phyloP scores from a whole-genome alignment of 2,113 vertebrate genomes.

The Neoarius graeffei region DNA sequence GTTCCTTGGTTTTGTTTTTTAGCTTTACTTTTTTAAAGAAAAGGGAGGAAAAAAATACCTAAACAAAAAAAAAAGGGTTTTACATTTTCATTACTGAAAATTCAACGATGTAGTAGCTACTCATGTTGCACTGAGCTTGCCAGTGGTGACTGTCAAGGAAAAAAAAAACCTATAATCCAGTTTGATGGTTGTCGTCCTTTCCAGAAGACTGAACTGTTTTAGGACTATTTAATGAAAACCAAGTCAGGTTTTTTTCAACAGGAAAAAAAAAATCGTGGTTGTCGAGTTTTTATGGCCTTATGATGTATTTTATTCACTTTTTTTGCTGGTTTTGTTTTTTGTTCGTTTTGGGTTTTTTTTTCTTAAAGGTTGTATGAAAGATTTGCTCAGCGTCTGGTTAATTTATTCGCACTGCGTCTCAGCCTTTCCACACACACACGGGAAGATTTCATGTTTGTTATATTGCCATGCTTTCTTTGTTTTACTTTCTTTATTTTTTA shows the following conservation, averaged over 20 bases:
- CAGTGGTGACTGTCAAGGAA: conserved; percentile 90
- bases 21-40: conserved; percentile 85
- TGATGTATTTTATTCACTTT: conserved; percentile 72
- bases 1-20: conserved; percentile 50
- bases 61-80: conserved; percentile 86
- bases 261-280: conserved; percentile 78
- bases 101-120: conserved; percentile 89
- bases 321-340: conserved; percentile 54
- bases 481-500: conserved; percentile 81
- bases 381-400: conserved; percentile 92
- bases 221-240: conserved; percentile 97
- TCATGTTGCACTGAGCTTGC: conserved; percentile 98
- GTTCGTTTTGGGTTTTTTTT: conserved; percentile 79
- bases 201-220: conserved; percentile 97
- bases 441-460: conserved; percentile 93
- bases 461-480: conserved; percentile 92
- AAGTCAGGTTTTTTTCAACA: conserved; percentile 82
- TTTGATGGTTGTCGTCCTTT: conserved; percentile 89
- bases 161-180: conserved; percentile 84
- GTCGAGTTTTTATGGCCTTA: conserved; percentile 94
- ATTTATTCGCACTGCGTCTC: conserved; percentile 98
- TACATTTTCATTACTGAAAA: conserved; percentile 97
- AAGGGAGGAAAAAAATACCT: conserved; percentile 72
- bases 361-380: conserved; percentile 85
- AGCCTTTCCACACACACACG: conserved; percentile 81